Percentiles rank a stretch among this genome's conserved stretches.
Conservation (phyloP, 2,113 vertebrate genomes). For the Rana temporaria region DNA sequence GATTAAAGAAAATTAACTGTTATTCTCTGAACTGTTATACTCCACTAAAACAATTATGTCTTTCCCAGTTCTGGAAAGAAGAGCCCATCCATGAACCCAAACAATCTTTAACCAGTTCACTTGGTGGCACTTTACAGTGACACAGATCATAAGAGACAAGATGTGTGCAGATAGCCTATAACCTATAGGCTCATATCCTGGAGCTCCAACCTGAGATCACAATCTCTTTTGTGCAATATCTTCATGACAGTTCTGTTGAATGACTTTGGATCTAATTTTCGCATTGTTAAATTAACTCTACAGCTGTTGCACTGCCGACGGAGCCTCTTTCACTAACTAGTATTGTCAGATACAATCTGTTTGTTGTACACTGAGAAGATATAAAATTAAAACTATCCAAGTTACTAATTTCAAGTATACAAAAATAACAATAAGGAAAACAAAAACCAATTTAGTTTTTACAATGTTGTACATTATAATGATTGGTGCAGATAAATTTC, state of each 20-base stretch:
- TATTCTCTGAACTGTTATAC: too few relatives aligned
- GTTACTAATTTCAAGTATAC: background rate
- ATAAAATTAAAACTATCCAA: slow-evolving; percentile 17
- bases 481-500: too few relatives aligned
- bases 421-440: background rate
- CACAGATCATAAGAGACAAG: slow-evolving; percentile 48
- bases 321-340: slow-evolving; percentile 36
- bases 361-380: slow-evolving; percentile 34
- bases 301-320: slow-evolving; percentile 45
- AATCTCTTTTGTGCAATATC: slow-evolving; percentile 2
- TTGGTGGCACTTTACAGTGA: slow-evolving; percentile 42
- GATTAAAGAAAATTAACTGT: too few relatives aligned
- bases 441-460: background rate
- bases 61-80: background rate
- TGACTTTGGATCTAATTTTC: slow-evolving; percentile 44
- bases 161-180: slow-evolving; percentile 25
- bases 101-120: slow-evolving; percentile 26
- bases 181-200: slow-evolving; percentile 34
- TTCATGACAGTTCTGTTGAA: slow-evolving; percentile 27
- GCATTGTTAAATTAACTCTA: slow-evolving; percentile 50
- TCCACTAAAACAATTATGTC: background rate
- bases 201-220: slow-evolving; percentile 32
- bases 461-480: too few relatives aligned
- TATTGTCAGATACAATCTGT: slow-evolving; percentile 55
- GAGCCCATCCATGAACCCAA: slow-evolving; percentile 28